Evolutionary conservation across 2,797 vertebrate genomes (phyloP).

Genomic region (Melanotaenia trifasciata): DNA sequence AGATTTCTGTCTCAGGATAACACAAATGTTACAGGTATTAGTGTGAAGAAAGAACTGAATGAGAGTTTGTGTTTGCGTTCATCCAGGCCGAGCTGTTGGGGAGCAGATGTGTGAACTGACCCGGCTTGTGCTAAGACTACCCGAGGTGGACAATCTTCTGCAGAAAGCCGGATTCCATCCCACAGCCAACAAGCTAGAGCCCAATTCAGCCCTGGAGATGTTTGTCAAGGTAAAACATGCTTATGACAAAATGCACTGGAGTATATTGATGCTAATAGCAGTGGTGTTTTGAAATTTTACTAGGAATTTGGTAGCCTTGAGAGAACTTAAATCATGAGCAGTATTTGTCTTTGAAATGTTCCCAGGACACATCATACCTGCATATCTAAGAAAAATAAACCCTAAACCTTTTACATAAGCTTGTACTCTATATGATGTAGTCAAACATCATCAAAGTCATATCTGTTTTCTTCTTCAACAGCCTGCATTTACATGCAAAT

Average conservation of each 20-base stretch:
- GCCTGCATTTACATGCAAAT: background rate
- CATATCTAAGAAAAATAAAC: too few species aligned
- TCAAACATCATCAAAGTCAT: background rate
- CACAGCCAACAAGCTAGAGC: slow-evolving; percentile 79
- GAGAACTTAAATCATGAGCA: background rate
- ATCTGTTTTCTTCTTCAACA: background rate
- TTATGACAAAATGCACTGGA: slow-evolving; percentile 2
- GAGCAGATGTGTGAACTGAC: slow-evolving; percentile 93
- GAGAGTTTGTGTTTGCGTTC: slow-evolving; percentile 28
- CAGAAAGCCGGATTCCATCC: slow-evolving; percentile 82
- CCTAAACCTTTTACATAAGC: background rate
- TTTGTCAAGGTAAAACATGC: slow-evolving; percentile 90
- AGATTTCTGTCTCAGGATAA: background rate
- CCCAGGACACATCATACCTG: too few species aligned
- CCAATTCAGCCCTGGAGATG: slow-evolving; percentile 83
- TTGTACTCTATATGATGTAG: background rate
- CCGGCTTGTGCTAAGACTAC: slow-evolving; percentile 89
- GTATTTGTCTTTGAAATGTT: background rate
- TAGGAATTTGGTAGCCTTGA: too few species aligned
- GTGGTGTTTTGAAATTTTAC: too few species aligned
- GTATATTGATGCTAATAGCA: too few species aligned
- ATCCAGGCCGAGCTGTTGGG: slow-evolving; percentile 84
- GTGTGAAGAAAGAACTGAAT: background rate
- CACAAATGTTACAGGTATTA: background rate
- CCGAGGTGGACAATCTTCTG: slow-evolving; percentile 90